A percentile compares a stretch with the other conserved stretches of the same genome.
Evolutionary conservation across 2,797 vertebrate genomes (phyloP).

Genomic region (Lemur catta): DNA sequence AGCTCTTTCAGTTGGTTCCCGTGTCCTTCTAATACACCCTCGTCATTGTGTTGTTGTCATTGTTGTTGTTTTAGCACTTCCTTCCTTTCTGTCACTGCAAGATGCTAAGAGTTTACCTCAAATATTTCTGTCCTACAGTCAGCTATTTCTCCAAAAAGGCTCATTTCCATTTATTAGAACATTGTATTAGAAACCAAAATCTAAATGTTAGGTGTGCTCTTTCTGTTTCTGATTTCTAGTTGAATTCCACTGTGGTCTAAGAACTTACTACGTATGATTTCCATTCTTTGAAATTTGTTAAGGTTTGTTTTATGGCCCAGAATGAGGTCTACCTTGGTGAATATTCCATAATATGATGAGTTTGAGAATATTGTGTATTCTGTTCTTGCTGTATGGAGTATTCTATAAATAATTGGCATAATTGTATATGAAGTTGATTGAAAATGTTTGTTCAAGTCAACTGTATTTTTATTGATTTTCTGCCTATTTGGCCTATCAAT

Average conservation of each 20-base stretch:
- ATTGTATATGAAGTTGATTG: not conserved
- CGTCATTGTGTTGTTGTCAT: not conserved
- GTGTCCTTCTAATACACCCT: not conserved
- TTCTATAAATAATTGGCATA: not conserved
- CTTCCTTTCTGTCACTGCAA: not conserved
- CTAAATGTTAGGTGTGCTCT: not conserved
- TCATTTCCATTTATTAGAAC: not conserved
- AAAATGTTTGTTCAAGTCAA: not conserved
- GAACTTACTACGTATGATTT: not conserved
- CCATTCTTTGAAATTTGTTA: not conserved
- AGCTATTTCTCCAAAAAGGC: not conserved
- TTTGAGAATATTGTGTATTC: not conserved
- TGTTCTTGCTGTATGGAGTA: not conserved
- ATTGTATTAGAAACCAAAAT: not conserved
- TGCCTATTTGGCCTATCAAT: not conserved
- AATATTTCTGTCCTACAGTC: not conserved
- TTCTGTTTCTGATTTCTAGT: not conserved
- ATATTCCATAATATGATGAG: not conserved
- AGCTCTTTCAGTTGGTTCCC: not conserved
- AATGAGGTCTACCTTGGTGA: not conserved
- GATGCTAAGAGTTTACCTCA: not conserved
- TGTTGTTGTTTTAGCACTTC: not conserved
- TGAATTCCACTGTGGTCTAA: not conserved
- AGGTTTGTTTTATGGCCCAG: not conserved
- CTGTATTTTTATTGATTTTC: not conserved